Conservation (phyloP, 2,113 vertebrate species). For the Grammomys dolichurus region DNA sequence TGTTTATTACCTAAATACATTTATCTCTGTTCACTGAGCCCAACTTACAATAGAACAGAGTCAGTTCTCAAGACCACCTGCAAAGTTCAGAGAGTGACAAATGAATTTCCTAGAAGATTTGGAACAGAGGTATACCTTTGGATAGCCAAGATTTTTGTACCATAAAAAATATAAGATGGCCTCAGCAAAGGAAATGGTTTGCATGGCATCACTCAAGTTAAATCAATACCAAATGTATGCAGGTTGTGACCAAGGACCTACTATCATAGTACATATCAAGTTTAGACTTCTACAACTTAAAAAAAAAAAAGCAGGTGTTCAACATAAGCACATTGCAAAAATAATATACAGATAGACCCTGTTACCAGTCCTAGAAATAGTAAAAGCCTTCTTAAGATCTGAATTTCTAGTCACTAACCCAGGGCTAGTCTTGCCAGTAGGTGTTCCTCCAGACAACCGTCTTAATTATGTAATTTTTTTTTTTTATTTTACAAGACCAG, state of each 20-base stretch:
- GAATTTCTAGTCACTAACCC: neutral
- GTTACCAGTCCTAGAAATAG: neutral
- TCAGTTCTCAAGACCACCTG: neutral
- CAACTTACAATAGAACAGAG: neutral
- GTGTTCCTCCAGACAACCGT: neutral
- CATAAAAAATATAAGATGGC: neutral
- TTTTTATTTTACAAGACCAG: neutral
- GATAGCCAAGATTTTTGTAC: neutral
- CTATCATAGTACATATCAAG: neutral
- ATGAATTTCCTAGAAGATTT: neutral
- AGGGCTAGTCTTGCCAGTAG: neutral
- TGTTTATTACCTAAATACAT: neutral
- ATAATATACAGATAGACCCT: neutral
- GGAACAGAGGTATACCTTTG: too few species aligned
- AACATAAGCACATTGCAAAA: neutral
- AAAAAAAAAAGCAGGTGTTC: neutral
- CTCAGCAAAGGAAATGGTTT: neutral
- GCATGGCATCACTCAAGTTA: too few species aligned
- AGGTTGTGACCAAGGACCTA: neutral
- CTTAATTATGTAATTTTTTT: neutral
- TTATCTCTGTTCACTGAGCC: neutral
- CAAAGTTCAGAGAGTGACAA: neutral
- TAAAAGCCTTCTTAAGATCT: neutral
- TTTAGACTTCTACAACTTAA: neutral
- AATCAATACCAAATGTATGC: neutral